Base-by-base conservation (phyloP, 92 coral and sea anemone species). In the Phenganax stokvisi region DNA sequence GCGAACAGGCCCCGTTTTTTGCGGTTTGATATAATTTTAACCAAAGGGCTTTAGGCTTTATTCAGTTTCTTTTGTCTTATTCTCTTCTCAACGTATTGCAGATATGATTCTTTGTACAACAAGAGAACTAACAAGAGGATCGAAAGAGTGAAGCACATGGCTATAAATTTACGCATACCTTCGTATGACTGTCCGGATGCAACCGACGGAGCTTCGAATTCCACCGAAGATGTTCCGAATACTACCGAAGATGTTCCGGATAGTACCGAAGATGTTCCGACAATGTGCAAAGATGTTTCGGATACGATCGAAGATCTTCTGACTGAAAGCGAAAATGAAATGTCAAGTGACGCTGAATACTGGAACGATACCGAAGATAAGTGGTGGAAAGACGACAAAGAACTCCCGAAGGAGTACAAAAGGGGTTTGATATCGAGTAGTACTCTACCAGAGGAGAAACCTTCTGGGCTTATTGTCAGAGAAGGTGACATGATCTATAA, bases 121-220 rank as follows among this genome's bases (percentile, higher is more conserved):
- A 88, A 20, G 25, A 20, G 25, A 20, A 20, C 25, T 20, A 20
- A 6, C 90, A 88, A 30, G 97, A 91, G 67, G 90, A 93, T 8
- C 87, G 79, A 13, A 87, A 86, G 29, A 29, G 74, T 29, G 64
- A 58, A 11, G 31, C 64, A 31, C 51, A 55, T 17, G 61, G 84
- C 7, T 58, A 57, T 57, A 80, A 76, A 54, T 69, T 70, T 25
- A 47, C 79, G 69, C 82, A 82, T 61, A 13, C 71, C 71, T 85
- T 85, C 69, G 51, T 84, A 9, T 47, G 84, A 76, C 51, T 30
- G 56, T n/a, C 67, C 67, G 67, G 27, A 28, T 15, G 15, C 11
- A 61, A 61, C 9, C 67, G 25, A 64, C 12, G 31, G 53, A 29
- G 73, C 17, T 68, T 8, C 53, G 16, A 68, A 37, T 20, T 30